Percentiles rank a stretch among this genome's conserved stretches.
Evolutionary conservation across 2,113 vertebrate species (phyloP).

Genomic region (Bombycilla garrulus): DNA sequence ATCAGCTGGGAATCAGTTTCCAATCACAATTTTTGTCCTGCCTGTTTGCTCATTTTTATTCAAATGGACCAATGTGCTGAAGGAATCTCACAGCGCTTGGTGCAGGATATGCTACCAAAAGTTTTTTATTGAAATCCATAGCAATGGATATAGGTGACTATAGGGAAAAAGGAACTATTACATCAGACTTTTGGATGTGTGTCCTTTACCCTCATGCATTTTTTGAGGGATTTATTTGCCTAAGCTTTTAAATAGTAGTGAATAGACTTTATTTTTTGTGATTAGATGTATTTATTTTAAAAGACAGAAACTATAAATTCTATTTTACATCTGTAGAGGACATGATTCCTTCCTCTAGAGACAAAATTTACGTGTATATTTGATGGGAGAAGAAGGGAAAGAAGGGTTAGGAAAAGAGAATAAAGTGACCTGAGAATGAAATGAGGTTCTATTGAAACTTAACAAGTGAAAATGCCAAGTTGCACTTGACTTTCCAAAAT

Average conservation of each 20-base stretch:
- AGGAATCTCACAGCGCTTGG: not conserved
- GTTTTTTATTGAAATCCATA: not conserved
- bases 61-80: not conserved
- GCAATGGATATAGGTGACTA: not conserved
- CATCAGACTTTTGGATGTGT: not conserved
- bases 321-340: not conserved
- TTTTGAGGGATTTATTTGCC: not conserved
- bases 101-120: not conserved
- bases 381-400: not conserved
- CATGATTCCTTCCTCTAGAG: not conserved
- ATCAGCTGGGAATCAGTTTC: not conserved
- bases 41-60: not conserved
- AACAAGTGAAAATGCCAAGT: not conserved
- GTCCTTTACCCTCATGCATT: not conserved
- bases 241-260: not conserved
- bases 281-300: not conserved
- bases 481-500: not conserved
- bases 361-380: not conserved
- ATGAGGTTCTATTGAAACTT: not conserved
- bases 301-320: not conserved
- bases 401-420: not conserved
- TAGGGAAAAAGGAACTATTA: not conserved
- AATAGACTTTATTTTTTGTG: not conserved
- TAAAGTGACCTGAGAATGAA: not conserved
- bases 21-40: not conserved